Percentiles rank a stretch among this genome's conserved stretches.
These are phyloP conservation scores for Drosophila erecta DNA, from an alignment of 1,140 invertebrate species.

Conservation along the genomic window DNA sequence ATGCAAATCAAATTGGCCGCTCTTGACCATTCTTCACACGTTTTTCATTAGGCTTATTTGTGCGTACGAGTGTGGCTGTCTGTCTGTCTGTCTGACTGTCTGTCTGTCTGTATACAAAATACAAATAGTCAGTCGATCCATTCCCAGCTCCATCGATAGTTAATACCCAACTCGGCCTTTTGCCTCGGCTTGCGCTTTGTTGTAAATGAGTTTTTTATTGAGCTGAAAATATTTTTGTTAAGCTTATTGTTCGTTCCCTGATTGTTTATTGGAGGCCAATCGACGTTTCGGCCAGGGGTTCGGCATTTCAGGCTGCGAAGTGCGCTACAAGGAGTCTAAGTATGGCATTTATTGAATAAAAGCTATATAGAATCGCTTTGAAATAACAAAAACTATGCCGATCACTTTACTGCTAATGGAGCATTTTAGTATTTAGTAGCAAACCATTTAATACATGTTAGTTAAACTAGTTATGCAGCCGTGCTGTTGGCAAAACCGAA, in stretches of 20 bases:
- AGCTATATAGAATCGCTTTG: too few species aligned
- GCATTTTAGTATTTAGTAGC: too few species aligned
- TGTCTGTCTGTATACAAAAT: neutral
- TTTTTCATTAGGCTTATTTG: slow-evolving; percentile 74
- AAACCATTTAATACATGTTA: too few species aligned
- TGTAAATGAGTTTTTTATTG: slow-evolving; percentile 76
- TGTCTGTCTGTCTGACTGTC: too few species aligned
- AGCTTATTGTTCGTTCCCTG: slow-evolving; percentile 66
- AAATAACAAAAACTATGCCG: too few species aligned
- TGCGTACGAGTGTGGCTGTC: slow-evolving; percentile 12
- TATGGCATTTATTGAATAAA: too few species aligned
- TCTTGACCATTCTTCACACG: slow-evolving; percentile 83
- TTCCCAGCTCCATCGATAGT: slow-evolving; percentile 31
- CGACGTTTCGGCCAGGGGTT: neutral
- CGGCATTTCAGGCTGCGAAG: neutral
- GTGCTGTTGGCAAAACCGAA: neutral
- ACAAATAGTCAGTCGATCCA: slow-evolving; percentile 26
- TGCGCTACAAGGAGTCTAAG: neutral
- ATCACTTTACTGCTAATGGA: too few species aligned
- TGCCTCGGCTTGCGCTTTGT: slow-evolving; percentile 34
- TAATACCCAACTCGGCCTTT: slow-evolving; percentile 8
- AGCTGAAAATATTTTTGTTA: slow-evolving; percentile 70
- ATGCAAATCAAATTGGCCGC: slow-evolving; percentile 84
- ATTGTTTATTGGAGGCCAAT: slow-evolving; percentile 63
- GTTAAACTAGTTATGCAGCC: too few species aligned